Conservation (phyloP, 2,797 vertebrate species). For the Luscinia megarhynchos region DNA sequence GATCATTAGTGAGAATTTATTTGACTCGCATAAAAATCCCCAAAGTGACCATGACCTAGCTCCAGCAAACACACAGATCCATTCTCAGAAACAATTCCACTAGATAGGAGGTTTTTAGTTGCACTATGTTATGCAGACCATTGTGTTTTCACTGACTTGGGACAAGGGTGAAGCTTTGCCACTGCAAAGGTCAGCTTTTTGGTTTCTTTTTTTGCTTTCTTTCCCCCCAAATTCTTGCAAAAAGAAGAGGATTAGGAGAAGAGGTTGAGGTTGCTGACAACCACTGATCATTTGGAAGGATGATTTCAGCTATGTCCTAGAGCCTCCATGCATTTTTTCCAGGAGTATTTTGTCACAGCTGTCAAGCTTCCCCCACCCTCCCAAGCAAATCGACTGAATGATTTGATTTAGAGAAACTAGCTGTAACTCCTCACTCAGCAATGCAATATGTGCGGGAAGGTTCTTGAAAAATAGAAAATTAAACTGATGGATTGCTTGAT, state of each 20-base stretch:
- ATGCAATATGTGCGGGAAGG: conserved; percentile 20
- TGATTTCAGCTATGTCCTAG: conserved; percentile 9
- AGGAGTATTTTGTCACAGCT: conserved; percentile 59
- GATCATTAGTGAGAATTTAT: neutral
- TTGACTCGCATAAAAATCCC: neutral
- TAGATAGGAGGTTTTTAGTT: neutral
- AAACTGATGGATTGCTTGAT: conserved; percentile 57
- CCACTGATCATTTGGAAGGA: conserved; percentile 47
- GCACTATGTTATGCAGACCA: neutral
- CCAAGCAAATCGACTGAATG: conserved; percentile 34
- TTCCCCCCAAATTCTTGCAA: neutral
- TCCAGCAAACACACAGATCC: neutral
- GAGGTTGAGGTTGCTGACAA: conserved; percentile 38
- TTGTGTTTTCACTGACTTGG: neutral
- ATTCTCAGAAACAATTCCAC: neutral
- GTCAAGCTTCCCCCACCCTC: conserved; percentile 50
- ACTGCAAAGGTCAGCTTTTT: neutral
- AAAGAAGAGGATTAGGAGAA: neutral
- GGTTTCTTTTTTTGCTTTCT: neutral
- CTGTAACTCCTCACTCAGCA: conserved; percentile 30
- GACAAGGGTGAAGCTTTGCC: neutral
- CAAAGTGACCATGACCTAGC: neutral
- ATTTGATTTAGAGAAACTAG: conserved; percentile 56
- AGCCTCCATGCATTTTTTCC: conserved; percentile 38
- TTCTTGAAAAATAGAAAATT: conserved; percentile 59